phyloP scores from a whole-genome alignment of 35 echinoderm and acorn worm genomes.

The Patiria miniata region DNA sequence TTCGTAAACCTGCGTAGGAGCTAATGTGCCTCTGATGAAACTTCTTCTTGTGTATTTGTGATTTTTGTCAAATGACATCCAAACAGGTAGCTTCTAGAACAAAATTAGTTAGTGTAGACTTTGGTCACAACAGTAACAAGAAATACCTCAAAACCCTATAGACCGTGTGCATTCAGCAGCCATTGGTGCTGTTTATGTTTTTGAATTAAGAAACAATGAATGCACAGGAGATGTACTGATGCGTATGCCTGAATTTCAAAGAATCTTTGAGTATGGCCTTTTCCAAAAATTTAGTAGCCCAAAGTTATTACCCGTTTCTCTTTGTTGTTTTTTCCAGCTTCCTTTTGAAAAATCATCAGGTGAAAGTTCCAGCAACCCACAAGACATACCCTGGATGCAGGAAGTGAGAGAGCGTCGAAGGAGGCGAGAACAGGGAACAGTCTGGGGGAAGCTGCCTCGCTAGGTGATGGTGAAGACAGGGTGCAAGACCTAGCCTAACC shows the following conservation, averaged over 20 bases:
- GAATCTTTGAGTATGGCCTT: background rate
- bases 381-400: slow-evolving; percentile 23
- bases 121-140: too few species aligned
- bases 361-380: background rate
- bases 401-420: background rate
- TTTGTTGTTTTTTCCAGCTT: background rate
- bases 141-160: too few species aligned
- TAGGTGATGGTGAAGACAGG: background rate
- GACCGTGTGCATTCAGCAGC: too few species aligned
- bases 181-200: too few species aligned
- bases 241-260: background rate
- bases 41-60: too few species aligned
- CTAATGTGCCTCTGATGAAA: too few species aligned
- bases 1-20: too few species aligned
- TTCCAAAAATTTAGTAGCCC: background rate
- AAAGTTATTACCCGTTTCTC: background rate
- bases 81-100: too few species aligned
- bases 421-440: background rate
- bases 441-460: background rate
- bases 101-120: too few species aligned
- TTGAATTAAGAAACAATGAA: background rate
- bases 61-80: too few species aligned
- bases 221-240: background rate
- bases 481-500: too few species aligned
- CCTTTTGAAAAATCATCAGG: background rate